phyloP scores from a whole-genome alignment of 2,113 vertebrate genomes.

The Notarius lentiginosus region DNA sequence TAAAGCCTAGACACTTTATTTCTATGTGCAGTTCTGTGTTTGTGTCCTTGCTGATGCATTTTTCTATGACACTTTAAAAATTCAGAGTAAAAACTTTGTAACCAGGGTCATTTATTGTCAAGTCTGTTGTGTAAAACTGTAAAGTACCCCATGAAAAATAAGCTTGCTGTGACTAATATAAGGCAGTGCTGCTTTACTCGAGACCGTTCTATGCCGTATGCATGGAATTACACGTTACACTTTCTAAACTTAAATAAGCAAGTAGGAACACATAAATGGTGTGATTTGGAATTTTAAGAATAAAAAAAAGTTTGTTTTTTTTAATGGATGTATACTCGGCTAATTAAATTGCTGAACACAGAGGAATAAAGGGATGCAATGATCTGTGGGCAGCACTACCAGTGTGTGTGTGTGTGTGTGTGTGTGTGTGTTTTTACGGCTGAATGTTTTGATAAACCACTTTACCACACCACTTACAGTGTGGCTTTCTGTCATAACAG shows the following conservation, averaged over 20 bases:
- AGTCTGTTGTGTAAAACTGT: background rate
- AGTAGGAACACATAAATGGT: background rate
- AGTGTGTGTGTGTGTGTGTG: slow-evolving; percentile 63
- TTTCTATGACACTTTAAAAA: background rate
- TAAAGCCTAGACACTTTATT: background rate
- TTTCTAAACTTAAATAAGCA: background rate
- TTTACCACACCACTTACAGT: slow-evolving; percentile 69
- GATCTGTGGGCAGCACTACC: background rate
- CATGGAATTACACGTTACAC: background rate
- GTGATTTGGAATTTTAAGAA: background rate
- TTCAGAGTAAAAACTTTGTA: background rate
- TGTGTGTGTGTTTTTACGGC: slow-evolving; percentile 77
- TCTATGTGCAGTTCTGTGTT: background rate
- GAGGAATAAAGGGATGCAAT: slow-evolving; percentile 50
- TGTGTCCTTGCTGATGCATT: slow-evolving; percentile 9
- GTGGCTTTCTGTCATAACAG: slow-evolving; percentile 41
- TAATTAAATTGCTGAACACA: slow-evolving; percentile 79
- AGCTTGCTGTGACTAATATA: background rate
- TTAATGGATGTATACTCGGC: slow-evolving; percentile 50
- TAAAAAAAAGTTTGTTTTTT: background rate
- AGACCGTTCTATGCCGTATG: background rate
- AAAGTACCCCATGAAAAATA: background rate
- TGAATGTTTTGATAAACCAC: slow-evolving; percentile 82
- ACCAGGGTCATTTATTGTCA: no score
- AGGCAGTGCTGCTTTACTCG: background rate